phyloP scores from a whole-genome alignment of 2,888 invertebrate genomes.

The Argyresthia albistria region DNA sequence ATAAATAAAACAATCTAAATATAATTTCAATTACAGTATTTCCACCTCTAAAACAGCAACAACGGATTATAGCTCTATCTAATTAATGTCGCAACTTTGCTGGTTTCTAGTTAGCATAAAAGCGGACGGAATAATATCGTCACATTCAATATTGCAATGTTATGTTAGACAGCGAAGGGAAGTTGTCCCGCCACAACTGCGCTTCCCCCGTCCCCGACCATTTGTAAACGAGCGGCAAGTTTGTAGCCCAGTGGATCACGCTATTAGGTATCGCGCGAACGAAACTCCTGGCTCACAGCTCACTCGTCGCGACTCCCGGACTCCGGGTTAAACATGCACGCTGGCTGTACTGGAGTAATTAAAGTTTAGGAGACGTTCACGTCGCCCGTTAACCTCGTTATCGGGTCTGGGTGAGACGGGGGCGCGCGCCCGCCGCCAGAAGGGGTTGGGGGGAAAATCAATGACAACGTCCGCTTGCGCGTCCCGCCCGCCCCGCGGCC shows the following conservation, averaged over 20 bases:
- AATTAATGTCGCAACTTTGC: too few relatives aligned
- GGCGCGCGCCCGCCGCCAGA: background rate
- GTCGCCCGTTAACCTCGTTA: constrained; percentile 74
- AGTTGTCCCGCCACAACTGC: background rate
- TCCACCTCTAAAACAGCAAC: too few relatives aligned
- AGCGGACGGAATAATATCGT: background rate
- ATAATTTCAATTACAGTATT: too few relatives aligned
- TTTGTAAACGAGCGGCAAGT: background rate
- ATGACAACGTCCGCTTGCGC: constrained; percentile 62
- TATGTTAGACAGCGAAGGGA: background rate
- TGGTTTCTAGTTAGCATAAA: too few relatives aligned
- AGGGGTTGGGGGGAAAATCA: constrained; percentile 59
- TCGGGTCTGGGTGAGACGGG: constrained; percentile 72
- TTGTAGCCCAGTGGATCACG: constrained; percentile 35
- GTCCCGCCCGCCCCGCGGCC: constrained; percentile 67
- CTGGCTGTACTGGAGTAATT: constrained; percentile 70
- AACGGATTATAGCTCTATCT: too few relatives aligned
- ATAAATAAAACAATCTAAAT: too few relatives aligned
- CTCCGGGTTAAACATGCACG: constrained; percentile 69
- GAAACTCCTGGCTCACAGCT: constrained; percentile 39
- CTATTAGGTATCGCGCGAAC: constrained; percentile 65
- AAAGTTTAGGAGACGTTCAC: constrained; percentile 73
- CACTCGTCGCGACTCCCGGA: constrained; percentile 14
- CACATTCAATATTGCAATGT: background rate
- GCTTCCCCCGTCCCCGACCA: background rate